phyloP scores from a whole-genome alignment of 2,888 invertebrate genomes.

The Ophion ellenae region DNA sequence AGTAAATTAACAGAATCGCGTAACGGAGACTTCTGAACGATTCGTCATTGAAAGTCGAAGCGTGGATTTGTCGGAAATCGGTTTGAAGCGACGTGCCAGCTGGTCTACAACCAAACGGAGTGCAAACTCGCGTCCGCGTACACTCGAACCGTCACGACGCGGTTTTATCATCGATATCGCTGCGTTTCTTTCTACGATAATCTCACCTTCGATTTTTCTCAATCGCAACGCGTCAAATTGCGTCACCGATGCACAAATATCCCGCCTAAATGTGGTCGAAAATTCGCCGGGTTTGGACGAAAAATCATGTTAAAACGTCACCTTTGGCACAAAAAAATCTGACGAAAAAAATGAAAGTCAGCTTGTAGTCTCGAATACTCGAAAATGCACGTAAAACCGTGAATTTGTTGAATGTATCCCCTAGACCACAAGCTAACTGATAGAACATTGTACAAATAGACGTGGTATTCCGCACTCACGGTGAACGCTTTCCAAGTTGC shows the following conservation, averaged over 20 bases:
- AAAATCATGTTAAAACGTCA: conserved; percentile 65
- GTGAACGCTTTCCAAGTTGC: background rate
- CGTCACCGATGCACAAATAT: conserved; percentile 75
- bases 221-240: conserved; percentile 62
- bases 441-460: conserved; percentile 74
- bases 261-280: conserved; percentile 64
- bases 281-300: conserved; percentile 61
- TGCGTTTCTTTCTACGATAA: conserved; percentile 71
- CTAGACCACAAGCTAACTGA: conserved; percentile 82
- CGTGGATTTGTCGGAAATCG: background rate
- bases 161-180: conserved; percentile 74
- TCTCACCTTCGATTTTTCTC: conserved; percentile 56
- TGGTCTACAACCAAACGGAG: conserved; percentile 15
- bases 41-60: conserved; percentile 12
- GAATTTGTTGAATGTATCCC: conserved; percentile 76
- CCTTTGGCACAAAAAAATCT: conserved; percentile 79
- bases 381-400: conserved; percentile 65
- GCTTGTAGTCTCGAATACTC: conserved; percentile 82
- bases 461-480: conserved; percentile 69
- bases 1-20: background rate
- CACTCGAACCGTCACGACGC: conserved; percentile 65
- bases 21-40: conserved; percentile 16
- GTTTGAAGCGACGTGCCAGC: background rate
- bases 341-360: conserved; percentile 81
- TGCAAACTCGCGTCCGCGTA: conserved; percentile 3